A percentile compares a stretch with the other conserved stretches of the same genome.
phyloP scores from a whole-genome alignment of 2,888 invertebrate species.

The Tinea semifulvella region DNA sequence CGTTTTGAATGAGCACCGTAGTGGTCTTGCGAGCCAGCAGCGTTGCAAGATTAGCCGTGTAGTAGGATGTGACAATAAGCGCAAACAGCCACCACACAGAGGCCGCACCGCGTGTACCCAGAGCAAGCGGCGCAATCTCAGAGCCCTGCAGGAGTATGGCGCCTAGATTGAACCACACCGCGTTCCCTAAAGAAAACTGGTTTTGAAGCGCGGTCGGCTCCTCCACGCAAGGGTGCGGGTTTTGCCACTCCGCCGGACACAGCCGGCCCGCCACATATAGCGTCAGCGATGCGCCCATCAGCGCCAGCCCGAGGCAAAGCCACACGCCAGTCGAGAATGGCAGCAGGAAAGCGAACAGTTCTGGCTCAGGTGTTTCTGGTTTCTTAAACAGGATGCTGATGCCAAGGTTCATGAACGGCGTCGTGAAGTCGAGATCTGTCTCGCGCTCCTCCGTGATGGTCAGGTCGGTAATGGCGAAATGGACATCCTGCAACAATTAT shows the following conservation, averaged over 20 bases:
- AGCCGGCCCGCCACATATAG: conserved; percentile 84
- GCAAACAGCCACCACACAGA: conserved; percentile 92
- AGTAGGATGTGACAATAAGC: conserved; percentile 84
- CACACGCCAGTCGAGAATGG: conserved; percentile 87
- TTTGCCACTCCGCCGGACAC: conserved; percentile 89
- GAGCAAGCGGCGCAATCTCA: conserved; percentile 88
- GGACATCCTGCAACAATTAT: conserved; percentile 61
- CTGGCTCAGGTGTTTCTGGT: conserved; percentile 83
- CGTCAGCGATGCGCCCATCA: conserved; percentile 79
- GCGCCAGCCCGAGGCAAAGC: conserved; percentile 85
- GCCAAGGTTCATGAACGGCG: conserved; percentile 95
- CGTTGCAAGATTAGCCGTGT: conserved; percentile 92
- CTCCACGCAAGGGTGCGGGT: conserved; percentile 86
- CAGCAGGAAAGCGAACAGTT: conserved; percentile 89
- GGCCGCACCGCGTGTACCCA: conserved; percentile 87
- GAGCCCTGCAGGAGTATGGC: conserved; percentile 88
- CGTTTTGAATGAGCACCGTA: conserved; percentile 74
- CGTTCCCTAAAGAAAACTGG: conserved; percentile 84
- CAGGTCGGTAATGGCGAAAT: conserved; percentile 92
- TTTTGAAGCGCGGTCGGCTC: conserved; percentile 85
- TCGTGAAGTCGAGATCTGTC: conserved; percentile 90
- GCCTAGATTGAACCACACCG: conserved; percentile 89
- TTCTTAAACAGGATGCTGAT: conserved; percentile 90
- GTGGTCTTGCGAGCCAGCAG: conserved; percentile 83
- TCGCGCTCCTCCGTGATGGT: conserved; percentile 90